Base-by-base conservation (phyloP, 2,113 vertebrate species). In the Hydrolagus affinis region DNA sequence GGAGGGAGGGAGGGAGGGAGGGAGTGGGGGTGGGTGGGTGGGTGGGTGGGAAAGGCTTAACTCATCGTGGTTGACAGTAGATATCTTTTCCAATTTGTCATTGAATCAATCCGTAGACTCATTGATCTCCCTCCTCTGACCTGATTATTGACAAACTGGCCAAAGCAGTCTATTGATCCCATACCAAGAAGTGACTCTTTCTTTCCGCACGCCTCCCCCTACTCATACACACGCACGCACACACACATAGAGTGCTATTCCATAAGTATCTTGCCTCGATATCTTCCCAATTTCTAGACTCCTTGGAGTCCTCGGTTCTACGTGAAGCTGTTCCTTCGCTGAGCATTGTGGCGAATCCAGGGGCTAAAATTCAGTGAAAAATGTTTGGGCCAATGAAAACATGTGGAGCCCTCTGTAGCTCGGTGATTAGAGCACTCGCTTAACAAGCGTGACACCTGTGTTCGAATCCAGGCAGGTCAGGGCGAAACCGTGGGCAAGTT, bases 31-130 rank as follows among this genome's bases (percentile, higher is more conserved):
- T n/a, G n/a, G n/a, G n/a, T n/a, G n/a, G n/a, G n/a, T n/a, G n/a
- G n/a, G n/a, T n/a, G 62, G 66, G 62, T 10, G 64, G 6, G 78
- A 9, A 83, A 66, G 78, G 66, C 77, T 25, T 17, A 83, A 83
- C 78, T 83, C 78, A 8, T 21, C 28, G 77, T 28, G 17, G 25
- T 66, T 83, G 57, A 30, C 1, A 60, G 60, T 62, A 12, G 59
- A 62, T 83, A 66, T 83, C 62, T 30, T 66, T 83, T 66, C 30
- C 25, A 64, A 83, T 66, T 83, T 83, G 78, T 83, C 78, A 83
- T 28, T 66, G 19, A 83, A 68, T 83, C 78, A 83, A 83, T 83
- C 66, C 25, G 30, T 66, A 66, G 78, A 28, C 66, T 66, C 78
- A 66, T 83, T 25, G 78, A 83, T 62, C 78, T 75, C 44, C 44